Evolutionary conservation across 1,140 invertebrate genomes (phyloP), one percentile per base, ranked within the genome.

Genomic region (Melanaphis sacchari): DNA sequence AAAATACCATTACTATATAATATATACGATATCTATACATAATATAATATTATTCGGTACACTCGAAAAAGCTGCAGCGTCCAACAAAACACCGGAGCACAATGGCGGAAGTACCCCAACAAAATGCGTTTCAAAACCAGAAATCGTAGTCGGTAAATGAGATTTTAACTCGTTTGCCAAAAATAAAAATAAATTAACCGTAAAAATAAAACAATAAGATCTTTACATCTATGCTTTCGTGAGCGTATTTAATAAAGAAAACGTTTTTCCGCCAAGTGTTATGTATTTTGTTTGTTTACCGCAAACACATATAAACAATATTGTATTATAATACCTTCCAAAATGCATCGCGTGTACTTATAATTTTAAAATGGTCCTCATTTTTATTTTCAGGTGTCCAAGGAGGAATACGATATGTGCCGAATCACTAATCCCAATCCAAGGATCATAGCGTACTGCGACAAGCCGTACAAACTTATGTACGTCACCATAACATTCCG

Each of bases 401-500:
- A 99, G 96, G 98, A 99, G 95, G 98, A 99, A 95, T 99, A 99
- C 95, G 98, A 99, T 95, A 98, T 98, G 94, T 99, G 98, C 96
- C 97, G 98, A 94, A 99, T 99, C 96, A 99, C 98, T 87, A 98
- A 98, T 96, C 97, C 98, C 38, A 98, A 97, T 96, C 98, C 98
- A 59, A 96, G 98, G 94, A 98, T 98, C 94, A 99, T 99, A 96
- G 98, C 98, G 94, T 97, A 99, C 95, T 99, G 98, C 97, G 98
- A 99, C 96, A 99, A 99, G 95, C 98, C 98, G 93, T 97, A 98
- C 95, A 98, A 98, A 95, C 96, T 98, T 94, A 98, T 98, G 97
- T 99, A 98, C 96, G 99, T 99, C 96, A 99, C 98, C 92, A 99
- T 99, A 95, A 99, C 98, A 94, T 99, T 99, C 96, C 96, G 98